Evolutionary conservation across 2,888 invertebrate genomes (phyloP).

Genomic region (Cordilura impudica): DNA sequence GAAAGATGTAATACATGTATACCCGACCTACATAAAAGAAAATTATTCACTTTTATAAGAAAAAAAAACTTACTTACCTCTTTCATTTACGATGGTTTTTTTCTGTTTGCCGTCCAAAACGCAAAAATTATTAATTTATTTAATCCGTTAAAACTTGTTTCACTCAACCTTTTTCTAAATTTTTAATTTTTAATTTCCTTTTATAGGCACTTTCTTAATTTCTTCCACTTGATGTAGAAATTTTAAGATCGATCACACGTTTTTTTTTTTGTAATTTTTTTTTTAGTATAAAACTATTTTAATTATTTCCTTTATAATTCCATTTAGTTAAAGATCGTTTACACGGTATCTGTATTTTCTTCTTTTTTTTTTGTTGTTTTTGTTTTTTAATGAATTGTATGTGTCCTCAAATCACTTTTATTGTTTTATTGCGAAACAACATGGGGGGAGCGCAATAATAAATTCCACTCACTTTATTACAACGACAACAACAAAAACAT

Average conservation of each 20-base stretch:
- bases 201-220: background rate
- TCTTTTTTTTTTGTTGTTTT: constrained; percentile 18
- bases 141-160: constrained; percentile 31
- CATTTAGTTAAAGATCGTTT: constrained; percentile 48
- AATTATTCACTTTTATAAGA: constrained; percentile 55
- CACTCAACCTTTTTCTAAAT: constrained; percentile 3
- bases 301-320: constrained; percentile 28
- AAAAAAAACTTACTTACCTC: constrained; percentile 50
- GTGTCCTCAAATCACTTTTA: constrained; percentile 57
- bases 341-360: constrained; percentile 1
- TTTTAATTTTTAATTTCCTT: constrained; percentile 3
- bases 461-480: constrained; percentile 57
- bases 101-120: constrained; percentile 41
- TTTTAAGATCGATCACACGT: constrained; percentile 8
- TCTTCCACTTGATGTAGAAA: constrained; percentile 30
- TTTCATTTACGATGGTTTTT: constrained; percentile 62
- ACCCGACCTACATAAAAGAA: constrained; percentile 63
- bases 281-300: no score
- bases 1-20: constrained; percentile 48
- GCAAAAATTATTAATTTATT: constrained; percentile 8
- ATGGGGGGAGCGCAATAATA: constrained; percentile 55
- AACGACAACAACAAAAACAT: background rate
- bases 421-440: constrained; percentile 55
- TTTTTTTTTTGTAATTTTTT: constrained; percentile 3
- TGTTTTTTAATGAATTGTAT: constrained; percentile 38